Evolutionary conservation across 2,797 vertebrate genomes (phyloP).

Genomic region (Myotis findleyi): DNA sequence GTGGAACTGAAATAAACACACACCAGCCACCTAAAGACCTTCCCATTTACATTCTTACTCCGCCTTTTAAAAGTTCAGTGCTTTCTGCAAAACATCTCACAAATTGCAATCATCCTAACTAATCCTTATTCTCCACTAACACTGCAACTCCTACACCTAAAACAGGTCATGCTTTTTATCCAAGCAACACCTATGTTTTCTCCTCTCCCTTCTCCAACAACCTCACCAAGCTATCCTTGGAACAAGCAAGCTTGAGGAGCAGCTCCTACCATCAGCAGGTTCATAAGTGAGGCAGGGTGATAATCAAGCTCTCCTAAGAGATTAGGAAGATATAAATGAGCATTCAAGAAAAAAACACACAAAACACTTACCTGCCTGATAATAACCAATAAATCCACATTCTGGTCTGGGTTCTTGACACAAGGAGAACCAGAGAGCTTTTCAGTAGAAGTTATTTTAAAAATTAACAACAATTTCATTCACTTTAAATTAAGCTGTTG

Average conservation of each 20-base stretch:
- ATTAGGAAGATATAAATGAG: neutral
- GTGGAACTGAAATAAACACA: neutral
- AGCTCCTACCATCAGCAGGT: neutral
- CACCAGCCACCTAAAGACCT: neutral
- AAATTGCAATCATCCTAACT: neutral
- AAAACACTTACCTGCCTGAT: neutral
- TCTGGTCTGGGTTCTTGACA: neutral
- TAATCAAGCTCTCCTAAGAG: neutral
- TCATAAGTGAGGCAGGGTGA: neutral
- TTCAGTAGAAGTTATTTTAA: neutral
- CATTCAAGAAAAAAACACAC: neutral
- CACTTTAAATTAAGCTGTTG: slow-evolving; percentile 2
- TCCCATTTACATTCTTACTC: neutral
- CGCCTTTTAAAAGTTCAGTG: neutral
- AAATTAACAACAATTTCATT: slow-evolving; percentile 19
- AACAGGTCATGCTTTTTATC: neutral
- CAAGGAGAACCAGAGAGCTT: neutral
- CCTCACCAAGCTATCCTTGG: neutral
- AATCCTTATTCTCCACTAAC: neutral
- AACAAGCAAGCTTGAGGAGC: neutral
- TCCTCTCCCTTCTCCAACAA: neutral
- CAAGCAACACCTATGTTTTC: neutral
- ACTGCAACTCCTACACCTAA: neutral
- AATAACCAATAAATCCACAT: slow-evolving; percentile 27
- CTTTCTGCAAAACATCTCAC: neutral